Conservation (phyloP, 2,113 vertebrate species). For the Morone chrysops region DNA sequence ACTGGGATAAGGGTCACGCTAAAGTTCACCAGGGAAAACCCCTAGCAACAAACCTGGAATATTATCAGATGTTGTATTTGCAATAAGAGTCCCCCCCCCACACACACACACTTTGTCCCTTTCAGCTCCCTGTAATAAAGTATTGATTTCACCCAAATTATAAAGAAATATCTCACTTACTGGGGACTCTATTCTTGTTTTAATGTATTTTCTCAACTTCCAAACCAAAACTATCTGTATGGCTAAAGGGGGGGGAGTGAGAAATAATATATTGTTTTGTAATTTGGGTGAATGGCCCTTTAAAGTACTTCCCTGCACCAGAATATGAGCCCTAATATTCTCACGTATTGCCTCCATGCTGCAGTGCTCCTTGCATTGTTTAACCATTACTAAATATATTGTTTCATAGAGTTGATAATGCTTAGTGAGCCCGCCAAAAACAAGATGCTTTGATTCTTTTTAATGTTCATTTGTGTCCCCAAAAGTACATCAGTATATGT, state of each 20-base stretch:
- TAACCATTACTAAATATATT: conserved; percentile 15
- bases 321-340: conserved; percentile 13
- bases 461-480: background rate
- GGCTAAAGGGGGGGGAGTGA: background rate
- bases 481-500: background rate
- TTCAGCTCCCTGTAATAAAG: conserved; percentile 10
- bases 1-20: background rate
- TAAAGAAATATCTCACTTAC: background rate
- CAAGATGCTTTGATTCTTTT: background rate
- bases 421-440: background rate
- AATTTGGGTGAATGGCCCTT: conserved; percentile 35
- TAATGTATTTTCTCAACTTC: background rate
- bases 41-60: background rate
- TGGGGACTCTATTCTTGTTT: background rate
- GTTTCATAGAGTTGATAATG: conserved; percentile 11
- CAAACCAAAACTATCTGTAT: background rate
- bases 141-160: conserved; percentile 26
- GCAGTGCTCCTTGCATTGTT: conserved; percentile 3
- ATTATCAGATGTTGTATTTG: background rate
- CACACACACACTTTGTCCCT: background rate
- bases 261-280: background rate
- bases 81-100: background rate
- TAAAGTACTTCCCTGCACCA: background rate
- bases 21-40: background rate
- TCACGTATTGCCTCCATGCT: conserved; percentile 22